Conservation (phyloP, 2,888 invertebrate genomes). For the Aphodius sticticus region DNA sequence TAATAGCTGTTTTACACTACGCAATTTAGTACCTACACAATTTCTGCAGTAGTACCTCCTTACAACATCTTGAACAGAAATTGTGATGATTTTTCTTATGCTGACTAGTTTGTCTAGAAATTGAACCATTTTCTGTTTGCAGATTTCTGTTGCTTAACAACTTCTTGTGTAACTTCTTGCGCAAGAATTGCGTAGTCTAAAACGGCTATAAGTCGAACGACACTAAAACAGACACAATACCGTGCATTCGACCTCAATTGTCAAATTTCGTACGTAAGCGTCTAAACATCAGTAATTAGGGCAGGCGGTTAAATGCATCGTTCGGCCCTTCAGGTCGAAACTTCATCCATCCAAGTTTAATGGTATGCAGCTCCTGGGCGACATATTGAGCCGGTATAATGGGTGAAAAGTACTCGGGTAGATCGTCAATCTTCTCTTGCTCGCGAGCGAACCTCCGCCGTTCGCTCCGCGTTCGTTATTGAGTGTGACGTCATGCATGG, state of each 20-base stretch:
- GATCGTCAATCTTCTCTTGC: slow-evolving; percentile 47
- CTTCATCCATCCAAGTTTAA: slow-evolving; percentile 19
- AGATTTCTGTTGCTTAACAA: no score
- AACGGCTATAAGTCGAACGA: no score
- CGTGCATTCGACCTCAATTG: not conserved
- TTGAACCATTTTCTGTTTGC: no score
- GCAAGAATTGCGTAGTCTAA: no score
- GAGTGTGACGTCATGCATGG: slow-evolving; percentile 43
- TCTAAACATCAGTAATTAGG: not conserved
- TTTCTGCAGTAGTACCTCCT: no score
- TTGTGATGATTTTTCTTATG: no score
- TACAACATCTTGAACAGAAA: no score
- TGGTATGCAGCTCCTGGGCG: slow-evolving; percentile 25
- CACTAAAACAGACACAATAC: no score
- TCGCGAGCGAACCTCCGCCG: slow-evolving; percentile 10
- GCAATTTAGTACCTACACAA: no score
- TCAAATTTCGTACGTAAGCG: not conserved
- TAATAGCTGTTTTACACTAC: no score
- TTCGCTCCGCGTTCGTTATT: slow-evolving; percentile 13
- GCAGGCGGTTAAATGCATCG: slow-evolving; percentile 7
- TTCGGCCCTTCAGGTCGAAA: not conserved
- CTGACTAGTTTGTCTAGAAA: no score
- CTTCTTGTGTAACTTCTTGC: no score
- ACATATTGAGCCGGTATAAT: slow-evolving; percentile 26
- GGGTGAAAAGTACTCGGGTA: slow-evolving; percentile 47